Evolutionary conservation across 2,113 vertebrate species (phyloP), one percentile per base, ranked within the genome.

Genomic region (Rallus limicola): DNA sequence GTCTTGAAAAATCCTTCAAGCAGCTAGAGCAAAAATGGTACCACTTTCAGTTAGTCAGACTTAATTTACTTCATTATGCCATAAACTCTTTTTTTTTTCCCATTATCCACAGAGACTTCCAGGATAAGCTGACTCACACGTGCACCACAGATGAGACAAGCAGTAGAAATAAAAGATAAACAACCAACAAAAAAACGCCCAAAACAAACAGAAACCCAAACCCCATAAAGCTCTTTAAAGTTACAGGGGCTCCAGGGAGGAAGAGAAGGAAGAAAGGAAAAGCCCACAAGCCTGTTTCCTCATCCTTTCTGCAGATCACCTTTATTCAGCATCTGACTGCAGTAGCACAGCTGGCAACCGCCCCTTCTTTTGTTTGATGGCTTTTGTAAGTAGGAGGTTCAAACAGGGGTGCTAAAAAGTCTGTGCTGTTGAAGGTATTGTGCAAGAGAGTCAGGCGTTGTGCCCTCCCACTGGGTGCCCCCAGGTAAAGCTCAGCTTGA

Each of bases 21-120:
- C 77, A 92, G 60, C 26, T 50, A 7, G 71, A 92, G 46, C 62
- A 93, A 95, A 90, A 92, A 64, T n/a, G 18, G 84, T 92, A 81
- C 74, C 65, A 70, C 81, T 81, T 86, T 78, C 81, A 89, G 81
- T 81, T 68, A 44, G 69, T 92, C 86, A 82, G 72, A 82, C 28
- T 76, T 83, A 28, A 92, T 93, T 93, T 82, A 91, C 65, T 79
- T 96, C 56, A 68, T 84, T 89, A 82, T 62, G 62, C 62, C 3
- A 0, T 62, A 80, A 92, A 85, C 20, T 18, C 46, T 44, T 44
- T 65, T 88, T n/a, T 84, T 78, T 46, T 78, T 46, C 26, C 18
- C 34, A 28, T 89, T 86, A 64, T 76, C 81, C 62, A 46, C 63
- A 64, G 82, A 88, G 83, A 81, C 21, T 68, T 59, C 16, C 53